A percentile compares a stretch with the other conserved stretches of the same genome.
phyloP scores from a whole-genome alignment of 2,888 invertebrate species.

The Mythimna impura region DNA sequence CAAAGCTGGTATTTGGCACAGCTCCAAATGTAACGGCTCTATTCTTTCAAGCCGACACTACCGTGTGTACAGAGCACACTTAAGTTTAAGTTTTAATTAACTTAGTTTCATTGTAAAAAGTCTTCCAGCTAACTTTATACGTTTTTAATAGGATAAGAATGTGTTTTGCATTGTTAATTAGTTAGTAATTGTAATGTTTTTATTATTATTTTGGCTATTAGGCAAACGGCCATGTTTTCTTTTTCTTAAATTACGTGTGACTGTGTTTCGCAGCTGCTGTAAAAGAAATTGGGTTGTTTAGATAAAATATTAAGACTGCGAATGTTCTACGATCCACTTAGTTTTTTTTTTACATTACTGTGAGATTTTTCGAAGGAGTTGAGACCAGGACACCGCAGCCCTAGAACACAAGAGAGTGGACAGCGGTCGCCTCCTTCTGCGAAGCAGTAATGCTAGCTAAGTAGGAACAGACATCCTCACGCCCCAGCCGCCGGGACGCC shows the following conservation, averaged over 20 bases:
- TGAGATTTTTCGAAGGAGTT: no score
- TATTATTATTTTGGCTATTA: not conserved
- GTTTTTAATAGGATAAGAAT: constrained; percentile 13
- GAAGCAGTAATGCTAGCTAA: no score
- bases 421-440: no score
- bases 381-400: no score
- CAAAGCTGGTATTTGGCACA: constrained; percentile 72
- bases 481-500: no score
- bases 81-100: constrained; percentile 63
- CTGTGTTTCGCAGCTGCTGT: not conserved
- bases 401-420: no score
- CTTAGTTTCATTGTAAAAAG: constrained; percentile 37
- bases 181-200: not conserved
- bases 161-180: constrained; percentile 17
- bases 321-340: not conserved
- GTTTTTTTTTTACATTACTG: not conserved
- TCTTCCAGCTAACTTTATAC: constrained; percentile 20
- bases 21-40: constrained; percentile 74
- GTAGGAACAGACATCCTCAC: no score
- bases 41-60: constrained; percentile 46
- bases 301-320: not conserved
- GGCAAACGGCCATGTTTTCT: not conserved
- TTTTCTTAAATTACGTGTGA: constrained; percentile 18
- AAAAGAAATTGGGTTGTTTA: not conserved
- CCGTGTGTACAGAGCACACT: constrained; percentile 47